Evolutionary conservation across 35 echinoderm and acorn worm genomes (phyloP), one percentile per base, ranked within the genome.

Genomic region (Heliocidaris erythrogramma): DNA sequence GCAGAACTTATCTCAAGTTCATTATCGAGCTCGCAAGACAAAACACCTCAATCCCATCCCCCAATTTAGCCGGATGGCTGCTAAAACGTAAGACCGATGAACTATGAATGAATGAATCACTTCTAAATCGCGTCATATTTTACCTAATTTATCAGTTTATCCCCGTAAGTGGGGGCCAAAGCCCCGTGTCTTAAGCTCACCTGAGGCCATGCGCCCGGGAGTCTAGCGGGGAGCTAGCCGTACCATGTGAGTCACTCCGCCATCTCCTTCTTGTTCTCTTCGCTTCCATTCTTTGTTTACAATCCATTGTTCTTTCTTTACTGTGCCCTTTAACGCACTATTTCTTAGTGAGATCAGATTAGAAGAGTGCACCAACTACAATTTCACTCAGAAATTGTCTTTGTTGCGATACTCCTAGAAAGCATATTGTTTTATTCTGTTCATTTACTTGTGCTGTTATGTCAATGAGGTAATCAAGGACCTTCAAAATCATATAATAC

Each of bases 51-150:
- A 47, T 32, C 32, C 47, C 18, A 89, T 18, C 47, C 17, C 16
- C 18, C 32, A 89, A 47, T 48, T 89, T 89, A 47, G 11, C 47
- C 87, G 24, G 32, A 89, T 89, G 9, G 30, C 47, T 32, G 30
- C 87, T 32, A 48, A 89, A 47, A 89, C 87, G 27, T 78, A 42
- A 89, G 87, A 89, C 47, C 13, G 87, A 89, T 42, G 87, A 42
- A 89, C 65, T 6, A 42, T 47, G 31, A 89, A 89, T 89, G 87
- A 89, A 89, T 89, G 87, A 89, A 89, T 89, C 87, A 89, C 32
- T 32, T 89, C 87, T 47, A 89, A 89, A 89, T 89, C 87, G 87
- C 87, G 87, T 89, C 87, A 48, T 89, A 48, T 89, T 89, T 89
- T 47, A 48, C 87, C 87, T 48, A 89, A 89, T 89, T 89, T 89